These are phyloP conservation scores for Brachyptera putata DNA, from an alignment of 2,888 invertebrate genomes.

Conservation along the genomic window DNA sequence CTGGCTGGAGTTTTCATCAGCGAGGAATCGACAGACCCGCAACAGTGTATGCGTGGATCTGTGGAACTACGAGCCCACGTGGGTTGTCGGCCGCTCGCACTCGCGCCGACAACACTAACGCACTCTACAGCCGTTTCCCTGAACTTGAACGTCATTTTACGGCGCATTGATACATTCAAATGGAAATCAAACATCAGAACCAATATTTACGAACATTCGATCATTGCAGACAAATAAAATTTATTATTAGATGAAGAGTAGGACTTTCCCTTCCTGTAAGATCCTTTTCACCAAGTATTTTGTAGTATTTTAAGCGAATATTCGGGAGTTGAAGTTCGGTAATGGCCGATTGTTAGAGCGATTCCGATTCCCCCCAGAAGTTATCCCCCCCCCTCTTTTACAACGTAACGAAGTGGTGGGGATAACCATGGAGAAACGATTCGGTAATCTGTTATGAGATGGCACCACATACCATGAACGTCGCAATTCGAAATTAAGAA, in stretches of 20 bases:
- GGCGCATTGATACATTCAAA: constrained; percentile 18
- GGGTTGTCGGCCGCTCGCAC: no score
- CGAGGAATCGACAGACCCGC: no score
- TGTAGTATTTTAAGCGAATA: constrained; percentile 3
- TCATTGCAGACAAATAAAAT: no score
- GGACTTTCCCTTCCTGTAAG: no score
- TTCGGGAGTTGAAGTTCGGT: constrained; percentile 9
- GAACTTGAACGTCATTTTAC: background rate
- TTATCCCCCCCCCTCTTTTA: background rate
- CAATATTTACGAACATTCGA: no score
- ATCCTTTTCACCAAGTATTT: constrained; percentile 16
- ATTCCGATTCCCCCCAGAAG: constrained; percentile 17
- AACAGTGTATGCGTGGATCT: no score
- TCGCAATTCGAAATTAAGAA: no score
- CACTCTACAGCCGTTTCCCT: constrained; percentile 8
- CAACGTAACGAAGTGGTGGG: background rate
- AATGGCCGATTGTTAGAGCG: background rate
- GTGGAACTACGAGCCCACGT: no score
- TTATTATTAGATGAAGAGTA: no score
- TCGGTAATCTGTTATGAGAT: constrained; percentile 10
- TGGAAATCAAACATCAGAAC: no score
- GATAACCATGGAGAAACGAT: background rate
- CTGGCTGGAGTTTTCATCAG: no score
- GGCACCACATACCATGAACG: background rate
- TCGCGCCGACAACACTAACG: background rate